A percentile compares a stretch with the other conserved stretches of the same genome.
Conservation (phyloP, 2,888 invertebrate species). For the Drosophila imparisetae region DNA sequence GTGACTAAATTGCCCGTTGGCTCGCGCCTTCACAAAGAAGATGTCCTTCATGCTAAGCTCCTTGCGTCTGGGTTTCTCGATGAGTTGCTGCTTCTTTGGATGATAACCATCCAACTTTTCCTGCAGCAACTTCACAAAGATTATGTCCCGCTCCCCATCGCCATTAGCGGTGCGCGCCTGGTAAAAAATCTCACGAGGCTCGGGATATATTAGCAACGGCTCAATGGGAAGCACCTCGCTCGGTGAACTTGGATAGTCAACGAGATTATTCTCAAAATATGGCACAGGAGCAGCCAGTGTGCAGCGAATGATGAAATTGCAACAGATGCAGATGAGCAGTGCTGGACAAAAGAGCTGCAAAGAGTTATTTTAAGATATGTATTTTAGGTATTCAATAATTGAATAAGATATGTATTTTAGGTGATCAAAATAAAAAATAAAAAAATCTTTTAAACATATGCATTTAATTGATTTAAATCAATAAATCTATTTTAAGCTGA, state of each 20-base stretch:
- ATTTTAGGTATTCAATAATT: neutral
- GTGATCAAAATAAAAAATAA: too few species aligned
- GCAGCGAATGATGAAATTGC: neutral
- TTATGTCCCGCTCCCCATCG: slow-evolving; percentile 67
- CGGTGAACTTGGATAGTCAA: slow-evolving; percentile 62
- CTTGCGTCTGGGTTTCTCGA: slow-evolving; percentile 45
- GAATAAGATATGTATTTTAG: too few species aligned
- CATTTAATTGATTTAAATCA: neutral
- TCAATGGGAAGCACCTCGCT: slow-evolving; percentile 78
- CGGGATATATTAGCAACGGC: slow-evolving; percentile 79
- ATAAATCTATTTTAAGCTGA: neutral
- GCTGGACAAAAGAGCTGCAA: slow-evolving; percentile 12
- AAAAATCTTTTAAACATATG: neutral
- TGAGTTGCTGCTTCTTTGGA: slow-evolving; percentile 64
- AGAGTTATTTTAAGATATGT: neutral
- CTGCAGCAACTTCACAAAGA: slow-evolving; percentile 77
- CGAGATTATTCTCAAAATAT: slow-evolving; percentile 34
- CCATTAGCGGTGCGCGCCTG: slow-evolving; percentile 62
- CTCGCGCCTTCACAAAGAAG: slow-evolving; percentile 80
- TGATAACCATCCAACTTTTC: slow-evolving; percentile 69
- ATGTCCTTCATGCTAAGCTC: slow-evolving; percentile 74
- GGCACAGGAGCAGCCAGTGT: slow-evolving; percentile 52
- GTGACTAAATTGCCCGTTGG: slow-evolving; percentile 82
- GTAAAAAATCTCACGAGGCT: slow-evolving; percentile 42
- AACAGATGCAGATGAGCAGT: slow-evolving; percentile 21